A percentile compares a stretch with the other conserved stretches of the same genome.
These are phyloP conservation scores for Lacanobia oleracea DNA, from an alignment of 2,888 invertebrate species.

Conservation along the genomic window DNA sequence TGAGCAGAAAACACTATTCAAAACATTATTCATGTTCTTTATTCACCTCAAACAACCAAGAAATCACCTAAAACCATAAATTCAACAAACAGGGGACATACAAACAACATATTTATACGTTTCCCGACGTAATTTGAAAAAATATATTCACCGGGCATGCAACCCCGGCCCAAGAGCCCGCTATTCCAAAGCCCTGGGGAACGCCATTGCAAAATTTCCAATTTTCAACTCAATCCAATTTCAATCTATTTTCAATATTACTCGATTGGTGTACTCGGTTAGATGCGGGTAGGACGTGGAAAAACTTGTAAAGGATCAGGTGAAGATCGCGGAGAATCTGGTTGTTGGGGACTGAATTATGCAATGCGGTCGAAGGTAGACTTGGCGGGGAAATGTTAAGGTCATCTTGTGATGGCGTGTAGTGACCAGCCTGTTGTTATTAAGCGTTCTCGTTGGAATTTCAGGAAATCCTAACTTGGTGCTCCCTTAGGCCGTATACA, in stretches of 20 bases:
- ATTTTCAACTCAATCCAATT: slow-evolving; percentile 67
- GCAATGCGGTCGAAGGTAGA: slow-evolving; percentile 8
- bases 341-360: slow-evolving; percentile 18
- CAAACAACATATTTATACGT: slow-evolving; percentile 44
- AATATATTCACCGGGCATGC: slow-evolving; percentile 59
- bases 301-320: slow-evolving; percentile 56
- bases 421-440: background rate
- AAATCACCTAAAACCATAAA: slow-evolving; percentile 25
- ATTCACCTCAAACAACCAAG: background rate
- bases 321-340: slow-evolving; percentile 24
- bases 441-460: too few relatives aligned
- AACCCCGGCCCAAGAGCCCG: slow-evolving; percentile 39
- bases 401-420: background rate
- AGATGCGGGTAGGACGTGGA: slow-evolving; percentile 56
- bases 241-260: slow-evolving; percentile 68
- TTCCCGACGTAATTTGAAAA: slow-evolving; percentile 49
- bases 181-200: slow-evolving; percentile 53
- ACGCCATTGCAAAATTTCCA: slow-evolving; percentile 64
- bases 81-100: slow-evolving; percentile 29
- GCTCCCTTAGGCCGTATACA: too few relatives aligned
- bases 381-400: slow-evolving; percentile 1
- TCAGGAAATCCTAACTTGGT: too few relatives aligned
- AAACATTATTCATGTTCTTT: slow-evolving; percentile 21
- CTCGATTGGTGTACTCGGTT: slow-evolving; percentile 62
- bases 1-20: background rate